phyloP scores from a whole-genome alignment of 2,797 vertebrate species.

The Hephaestus fuliginosus region DNA sequence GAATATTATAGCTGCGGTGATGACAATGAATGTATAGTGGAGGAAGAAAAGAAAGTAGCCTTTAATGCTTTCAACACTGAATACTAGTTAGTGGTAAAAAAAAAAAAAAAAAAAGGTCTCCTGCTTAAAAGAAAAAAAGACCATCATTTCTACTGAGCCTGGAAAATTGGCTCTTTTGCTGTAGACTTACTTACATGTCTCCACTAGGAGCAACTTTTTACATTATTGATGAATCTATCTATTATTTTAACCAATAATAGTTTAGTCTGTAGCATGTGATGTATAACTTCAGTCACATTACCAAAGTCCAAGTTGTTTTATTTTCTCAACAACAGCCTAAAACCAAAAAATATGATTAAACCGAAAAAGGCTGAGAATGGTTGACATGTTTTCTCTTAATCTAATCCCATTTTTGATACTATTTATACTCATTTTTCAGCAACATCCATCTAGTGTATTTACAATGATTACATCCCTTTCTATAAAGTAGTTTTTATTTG shows the following conservation, averaged over 20 bases:
- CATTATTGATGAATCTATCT: too few relatives aligned
- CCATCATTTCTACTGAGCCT: slow-evolving; percentile 14
- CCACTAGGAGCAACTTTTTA: background rate
- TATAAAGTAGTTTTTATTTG: background rate
- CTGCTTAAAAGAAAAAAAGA: slow-evolving; percentile 1
- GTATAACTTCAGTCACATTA: background rate
- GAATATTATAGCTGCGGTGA: slow-evolving; percentile 22
- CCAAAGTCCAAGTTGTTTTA: too few relatives aligned
- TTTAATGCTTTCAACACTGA: slow-evolving; percentile 17
- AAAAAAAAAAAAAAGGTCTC: background rate
- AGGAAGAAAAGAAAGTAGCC: background rate
- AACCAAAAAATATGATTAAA: background rate
- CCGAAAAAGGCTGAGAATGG: background rate
- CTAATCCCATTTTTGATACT: too few relatives aligned
- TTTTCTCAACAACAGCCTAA: background rate
- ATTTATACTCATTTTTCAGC: background rate
- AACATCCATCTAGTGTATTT: background rate
- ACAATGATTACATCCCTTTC: background rate
- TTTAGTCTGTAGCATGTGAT: background rate
- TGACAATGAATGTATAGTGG: slow-evolving; percentile 18
- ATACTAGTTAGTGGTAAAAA: background rate
- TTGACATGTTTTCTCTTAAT: background rate
- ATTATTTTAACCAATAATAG: background rate
- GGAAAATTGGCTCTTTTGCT: background rate
- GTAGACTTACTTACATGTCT: background rate